A percentile compares a stretch with the other conserved stretches of the same genome.
Conservation (phyloP, 2,797 vertebrate genomes). For the Pogonophryne albipinna region DNA sequence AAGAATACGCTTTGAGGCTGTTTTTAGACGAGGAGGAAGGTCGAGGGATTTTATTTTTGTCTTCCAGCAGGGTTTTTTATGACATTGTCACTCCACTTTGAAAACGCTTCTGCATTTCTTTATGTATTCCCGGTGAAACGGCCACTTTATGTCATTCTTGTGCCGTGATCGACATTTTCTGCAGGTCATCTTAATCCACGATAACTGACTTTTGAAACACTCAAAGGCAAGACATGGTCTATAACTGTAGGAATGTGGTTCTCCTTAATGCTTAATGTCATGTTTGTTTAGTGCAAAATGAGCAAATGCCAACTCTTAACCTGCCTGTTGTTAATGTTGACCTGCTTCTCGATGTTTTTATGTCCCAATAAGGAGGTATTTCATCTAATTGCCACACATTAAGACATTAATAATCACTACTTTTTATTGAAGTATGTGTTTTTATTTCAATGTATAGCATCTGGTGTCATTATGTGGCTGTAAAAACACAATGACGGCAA, state of each 20-base stretch:
- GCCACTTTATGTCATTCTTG: constrained; percentile 5
- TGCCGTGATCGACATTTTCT: constrained; percentile 17
- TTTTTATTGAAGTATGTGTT: too few species aligned
- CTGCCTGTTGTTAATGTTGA: too few species aligned
- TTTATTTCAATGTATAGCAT: too few species aligned
- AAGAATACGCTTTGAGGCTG: background rate
- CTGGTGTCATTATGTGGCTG: too few species aligned
- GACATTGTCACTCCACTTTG: constrained; percentile 4
- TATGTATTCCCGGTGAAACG: constrained; percentile 14
- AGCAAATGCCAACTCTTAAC: too few species aligned
- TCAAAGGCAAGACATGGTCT: background rate
- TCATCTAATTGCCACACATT: too few species aligned
- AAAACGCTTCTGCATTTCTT: constrained; percentile 10
- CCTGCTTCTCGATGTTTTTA: too few species aligned
- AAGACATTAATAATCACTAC: too few species aligned
- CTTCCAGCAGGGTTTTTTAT: constrained; percentile 27
- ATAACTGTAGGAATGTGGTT: background rate
- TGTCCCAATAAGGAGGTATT: too few species aligned
- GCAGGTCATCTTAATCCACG: background rate
- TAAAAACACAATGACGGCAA: background rate
- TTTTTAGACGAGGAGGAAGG: constrained; percentile 19
- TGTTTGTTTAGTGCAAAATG: background rate
- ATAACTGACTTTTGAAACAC: constrained; percentile 8
- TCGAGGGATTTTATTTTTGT: constrained; percentile 45
- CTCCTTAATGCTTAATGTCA: background rate